A percentile compares a stretch with the other conserved stretches of the same genome.
phyloP scores from a whole-genome alignment of 2,888 invertebrate species.

The Ornithoptera priamus region DNA sequence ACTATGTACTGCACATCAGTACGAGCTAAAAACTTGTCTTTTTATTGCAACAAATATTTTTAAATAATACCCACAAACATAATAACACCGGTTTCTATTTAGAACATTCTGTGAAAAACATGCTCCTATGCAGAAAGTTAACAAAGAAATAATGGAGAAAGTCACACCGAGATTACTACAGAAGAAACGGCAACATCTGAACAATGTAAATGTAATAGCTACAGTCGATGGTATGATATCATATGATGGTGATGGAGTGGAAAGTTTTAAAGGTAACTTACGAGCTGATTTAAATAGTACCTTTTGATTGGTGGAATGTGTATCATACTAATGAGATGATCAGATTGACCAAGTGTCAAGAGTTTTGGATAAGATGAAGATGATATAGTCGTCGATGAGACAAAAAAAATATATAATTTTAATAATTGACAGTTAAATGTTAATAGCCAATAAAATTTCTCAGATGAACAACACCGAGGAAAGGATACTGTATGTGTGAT shows the following conservation, averaged over 20 bases:
- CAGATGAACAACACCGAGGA: slow-evolving; percentile 29
- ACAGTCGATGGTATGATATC: neutral
- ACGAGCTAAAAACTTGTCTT: neutral
- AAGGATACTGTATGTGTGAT: slow-evolving; percentile 80
- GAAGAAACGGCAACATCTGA: slow-evolving; percentile 30
- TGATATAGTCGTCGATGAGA: no score
- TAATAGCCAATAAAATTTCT: no score
- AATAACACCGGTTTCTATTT: slow-evolving; percentile 23
- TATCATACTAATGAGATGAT: no score
- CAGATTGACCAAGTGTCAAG: no score
- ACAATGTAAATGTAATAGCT: neutral
- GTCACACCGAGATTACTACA: slow-evolving; percentile 44
- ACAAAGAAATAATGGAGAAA: slow-evolving; percentile 50
- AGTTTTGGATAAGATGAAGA: no score
- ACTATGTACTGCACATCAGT: neutral
- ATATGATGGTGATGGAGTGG: neutral
- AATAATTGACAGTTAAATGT: no score
- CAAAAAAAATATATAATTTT: no score
- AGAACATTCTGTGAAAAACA: slow-evolving; percentile 84
- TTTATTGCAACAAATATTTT: no score
- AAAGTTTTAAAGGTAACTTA: neutral
- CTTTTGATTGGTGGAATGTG: no score
- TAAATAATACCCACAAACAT: neutral
- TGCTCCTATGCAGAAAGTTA: slow-evolving; percentile 76
- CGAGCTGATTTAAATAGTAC: no score